A percentile compares a stretch with the other conserved stretches of the same genome.
Evolutionary conservation across 2,888 invertebrate species (phyloP).

Genomic region (Psylliodes chrysocephalus): DNA sequence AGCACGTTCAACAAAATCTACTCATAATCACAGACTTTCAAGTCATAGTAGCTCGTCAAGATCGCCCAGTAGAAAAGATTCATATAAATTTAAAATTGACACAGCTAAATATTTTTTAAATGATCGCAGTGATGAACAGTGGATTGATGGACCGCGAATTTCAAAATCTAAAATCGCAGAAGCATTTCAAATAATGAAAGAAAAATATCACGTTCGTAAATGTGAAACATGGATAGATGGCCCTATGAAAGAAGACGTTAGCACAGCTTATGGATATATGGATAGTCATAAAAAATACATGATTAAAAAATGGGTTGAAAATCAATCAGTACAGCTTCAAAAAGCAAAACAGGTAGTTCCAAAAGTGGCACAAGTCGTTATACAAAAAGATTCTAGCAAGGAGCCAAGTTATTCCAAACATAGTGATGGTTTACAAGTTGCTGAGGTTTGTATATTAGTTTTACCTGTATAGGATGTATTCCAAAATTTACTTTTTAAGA

Average conservation of each 20-base stretch:
- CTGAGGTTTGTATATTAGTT: neutral
- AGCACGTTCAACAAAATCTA: constrained; percentile 64
- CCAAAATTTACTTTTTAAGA: too few species aligned
- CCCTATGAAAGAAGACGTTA: constrained; percentile 76
- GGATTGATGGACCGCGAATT: constrained; percentile 96
- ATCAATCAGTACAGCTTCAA: constrained; percentile 85
- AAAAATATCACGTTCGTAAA: constrained; percentile 80
- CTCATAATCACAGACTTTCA: constrained; percentile 66
- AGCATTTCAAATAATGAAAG: constrained; percentile 82
- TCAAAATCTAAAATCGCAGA: constrained; percentile 80
- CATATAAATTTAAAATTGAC: constrained; percentile 67
- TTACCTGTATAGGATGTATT: too few species aligned
- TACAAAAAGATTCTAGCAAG: neutral
- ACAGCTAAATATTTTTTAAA: constrained; percentile 64
- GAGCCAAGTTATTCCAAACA: constrained; percentile 1
- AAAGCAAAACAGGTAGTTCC: constrained; percentile 65
- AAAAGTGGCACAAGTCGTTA: constrained; percentile 22
- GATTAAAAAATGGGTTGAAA: constrained; percentile 94
- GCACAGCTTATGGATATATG: constrained; percentile 85
- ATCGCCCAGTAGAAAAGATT: constrained; percentile 66
- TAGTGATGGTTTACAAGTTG: neutral
- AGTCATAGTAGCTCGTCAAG: constrained; percentile 67
- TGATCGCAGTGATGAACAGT: constrained; percentile 85
- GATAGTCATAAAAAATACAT: constrained; percentile 92
- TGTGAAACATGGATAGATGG: constrained; percentile 97